Evolutionary conservation across 2,113 vertebrate genomes (phyloP).

Genomic region (Vombatus ursinus): DNA sequence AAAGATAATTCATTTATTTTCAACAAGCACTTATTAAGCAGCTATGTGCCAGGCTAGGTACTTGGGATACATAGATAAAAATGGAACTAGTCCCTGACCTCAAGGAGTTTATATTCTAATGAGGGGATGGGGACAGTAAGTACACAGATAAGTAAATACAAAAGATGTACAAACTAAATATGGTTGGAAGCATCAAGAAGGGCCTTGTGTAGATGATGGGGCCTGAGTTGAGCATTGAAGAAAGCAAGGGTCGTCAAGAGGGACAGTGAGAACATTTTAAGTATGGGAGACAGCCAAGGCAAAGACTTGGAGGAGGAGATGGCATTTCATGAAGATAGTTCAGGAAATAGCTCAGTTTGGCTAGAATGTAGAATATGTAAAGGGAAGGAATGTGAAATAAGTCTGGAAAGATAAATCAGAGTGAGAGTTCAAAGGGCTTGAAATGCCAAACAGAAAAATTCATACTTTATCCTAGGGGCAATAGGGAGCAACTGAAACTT

Average conservation of each 20-base stretch:
- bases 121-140: background rate
- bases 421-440: background rate
- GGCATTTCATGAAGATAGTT: background rate
- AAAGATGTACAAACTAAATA: background rate
- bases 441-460: background rate
- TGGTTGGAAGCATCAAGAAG: background rate
- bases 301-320: background rate
- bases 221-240: background rate
- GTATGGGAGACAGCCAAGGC: background rate
- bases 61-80: background rate
- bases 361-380: background rate
- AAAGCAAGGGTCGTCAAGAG: background rate
- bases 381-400: background rate
- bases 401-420: background rate
- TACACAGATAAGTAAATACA: background rate
- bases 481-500: background rate
- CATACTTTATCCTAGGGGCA: background rate
- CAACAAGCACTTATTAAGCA: background rate
- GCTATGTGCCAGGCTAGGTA: background rate
- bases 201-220: background rate
- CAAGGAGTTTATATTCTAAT: background rate
- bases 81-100: background rate
- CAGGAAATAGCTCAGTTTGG: background rate
- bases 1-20: background rate
- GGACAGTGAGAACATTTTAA: background rate